These are phyloP conservation scores for Chondrosia reniformis DNA, from an alignment of 37 sponge, comb jelly and placozoan species.

Conservation along the genomic window DNA sequence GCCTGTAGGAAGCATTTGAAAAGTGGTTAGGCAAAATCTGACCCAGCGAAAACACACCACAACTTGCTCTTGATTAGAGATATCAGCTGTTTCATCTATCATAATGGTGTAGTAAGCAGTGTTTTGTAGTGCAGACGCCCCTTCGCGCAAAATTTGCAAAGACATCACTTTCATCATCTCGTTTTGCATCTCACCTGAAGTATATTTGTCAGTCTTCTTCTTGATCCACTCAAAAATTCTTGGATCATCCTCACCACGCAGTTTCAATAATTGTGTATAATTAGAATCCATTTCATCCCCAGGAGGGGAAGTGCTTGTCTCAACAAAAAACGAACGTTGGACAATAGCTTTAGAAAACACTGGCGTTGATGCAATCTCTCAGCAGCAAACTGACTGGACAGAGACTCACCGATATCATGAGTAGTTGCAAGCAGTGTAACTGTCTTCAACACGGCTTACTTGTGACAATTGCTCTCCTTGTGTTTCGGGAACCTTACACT, in stretches of 20 bases:
- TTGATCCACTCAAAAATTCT: background rate
- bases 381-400: background rate
- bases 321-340: background rate
- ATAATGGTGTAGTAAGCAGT: conserved; percentile 43
- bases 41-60: conserved; percentile 64
- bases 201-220: background rate
- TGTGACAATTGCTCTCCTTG: no score
- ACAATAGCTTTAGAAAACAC: background rate
- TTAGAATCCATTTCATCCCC: background rate
- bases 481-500: background rate
- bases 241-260: background rate
- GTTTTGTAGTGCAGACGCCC: conserved; percentile 12
- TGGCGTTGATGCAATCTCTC: background rate
- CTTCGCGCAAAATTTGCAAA: conserved; percentile 30
- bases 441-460: no score
- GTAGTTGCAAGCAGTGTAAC: background rate
- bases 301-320: background rate
- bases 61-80: conserved; percentile 55
- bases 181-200: background rate
- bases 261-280: background rate
- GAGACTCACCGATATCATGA: background rate
- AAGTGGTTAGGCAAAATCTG: conserved; percentile 16
- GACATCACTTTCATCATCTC: background rate
- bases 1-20: background rate
- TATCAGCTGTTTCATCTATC: conserved; percentile 71